These are phyloP conservation scores for Zaprionus inermis DNA, from an alignment of 1,140 invertebrate genomes.

Conservation along the genomic window DNA sequence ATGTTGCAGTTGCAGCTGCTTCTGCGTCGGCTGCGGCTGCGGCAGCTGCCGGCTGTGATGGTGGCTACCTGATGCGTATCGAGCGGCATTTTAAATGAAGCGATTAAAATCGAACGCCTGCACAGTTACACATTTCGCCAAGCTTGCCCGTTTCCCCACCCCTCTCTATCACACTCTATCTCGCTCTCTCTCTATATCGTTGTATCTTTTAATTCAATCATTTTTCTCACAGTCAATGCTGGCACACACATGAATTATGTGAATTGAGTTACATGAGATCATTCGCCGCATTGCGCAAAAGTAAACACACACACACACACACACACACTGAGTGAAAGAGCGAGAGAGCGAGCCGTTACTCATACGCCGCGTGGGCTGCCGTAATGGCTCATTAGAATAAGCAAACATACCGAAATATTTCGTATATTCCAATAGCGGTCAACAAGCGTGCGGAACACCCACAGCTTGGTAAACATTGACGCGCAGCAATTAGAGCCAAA, in stretches of 20 bases:
- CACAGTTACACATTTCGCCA: conserved; percentile 72
- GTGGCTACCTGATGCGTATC: conserved; percentile 76
- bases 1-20: conserved; percentile 39
- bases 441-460: conserved; percentile 75
- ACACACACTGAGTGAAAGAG: not conserved
- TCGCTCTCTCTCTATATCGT: conserved; percentile 15
- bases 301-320: conserved; percentile 11
- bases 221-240: conserved; percentile 74
- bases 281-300: conserved; percentile 52
- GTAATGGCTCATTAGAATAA: conserved; percentile 71
- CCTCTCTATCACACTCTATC: too few relatives aligned
- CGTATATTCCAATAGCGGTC: conserved; percentile 56
- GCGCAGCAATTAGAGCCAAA: conserved; percentile 74
- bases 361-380: conserved; percentile 33
- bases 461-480: conserved; percentile 75
- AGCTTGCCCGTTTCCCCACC: conserved; percentile 31
- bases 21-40: conserved; percentile 1
- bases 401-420: conserved; percentile 51
- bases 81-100: conserved; percentile 81
- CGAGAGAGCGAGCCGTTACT: conserved; percentile 19
- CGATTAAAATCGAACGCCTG: conserved; percentile 79
- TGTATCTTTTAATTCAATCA: conserved; percentile 75
- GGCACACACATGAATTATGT: conserved; percentile 64
- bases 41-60: conserved; percentile 9
- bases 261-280: conserved; percentile 78